These are phyloP conservation scores for Lampris incognitus DNA, from an alignment of 2,113 vertebrate species.

Conservation along the genomic window DNA sequence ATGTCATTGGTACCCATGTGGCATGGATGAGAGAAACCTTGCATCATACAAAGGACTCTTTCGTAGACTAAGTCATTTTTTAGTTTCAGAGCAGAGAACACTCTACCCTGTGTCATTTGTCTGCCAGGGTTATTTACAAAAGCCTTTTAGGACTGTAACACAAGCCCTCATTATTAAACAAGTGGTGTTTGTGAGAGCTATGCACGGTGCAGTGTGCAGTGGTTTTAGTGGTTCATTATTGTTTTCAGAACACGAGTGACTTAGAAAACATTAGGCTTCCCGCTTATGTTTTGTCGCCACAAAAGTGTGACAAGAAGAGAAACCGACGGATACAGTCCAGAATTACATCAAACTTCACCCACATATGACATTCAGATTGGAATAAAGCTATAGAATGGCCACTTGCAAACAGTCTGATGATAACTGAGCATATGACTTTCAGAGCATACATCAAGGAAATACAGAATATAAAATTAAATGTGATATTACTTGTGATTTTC, in stretches of 20 bases:
- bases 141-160: conserved; percentile 38
- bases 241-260: conserved; percentile 23
- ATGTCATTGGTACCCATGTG: conserved; percentile 36
- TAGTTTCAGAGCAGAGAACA: conserved; percentile 23
- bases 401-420: conserved; percentile 1
- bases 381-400: conserved; percentile 26
- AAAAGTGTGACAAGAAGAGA: conserved; percentile 46
- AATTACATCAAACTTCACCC: conserved; percentile 45
- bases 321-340: conserved; percentile 32
- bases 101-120: conserved; percentile 46
- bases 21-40: conserved; percentile 37
- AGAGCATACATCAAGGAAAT: not conserved
- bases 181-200: conserved; percentile 36
- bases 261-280: conserved; percentile 46
- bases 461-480: not conserved
- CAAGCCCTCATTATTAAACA: conserved; percentile 56
- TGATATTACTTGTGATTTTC: not conserved
- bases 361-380: conserved; percentile 61
- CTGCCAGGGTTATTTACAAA: conserved; percentile 48
- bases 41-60: conserved; percentile 21
- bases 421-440: not conserved
- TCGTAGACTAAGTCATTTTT: conserved; percentile 28
- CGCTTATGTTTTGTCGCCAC: conserved; percentile 39
- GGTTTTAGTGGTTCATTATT: conserved; percentile 30
- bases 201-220: conserved; percentile 39